Base-by-base conservation (phyloP, 1,140 invertebrate genomes). In the Gryllus bimaculatus region DNA sequence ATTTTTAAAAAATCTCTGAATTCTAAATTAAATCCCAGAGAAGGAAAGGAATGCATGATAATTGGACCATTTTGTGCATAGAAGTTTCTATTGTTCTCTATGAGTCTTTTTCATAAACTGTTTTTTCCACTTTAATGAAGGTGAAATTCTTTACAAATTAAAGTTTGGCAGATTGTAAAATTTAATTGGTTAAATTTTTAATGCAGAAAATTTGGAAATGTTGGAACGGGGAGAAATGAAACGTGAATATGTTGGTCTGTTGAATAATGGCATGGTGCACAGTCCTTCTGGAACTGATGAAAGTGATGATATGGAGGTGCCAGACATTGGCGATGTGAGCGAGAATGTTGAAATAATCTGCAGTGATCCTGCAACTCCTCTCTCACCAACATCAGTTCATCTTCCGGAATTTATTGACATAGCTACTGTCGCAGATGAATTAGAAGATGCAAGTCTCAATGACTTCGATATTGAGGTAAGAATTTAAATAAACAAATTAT, bases 161-260 rank as follows among this genome's bases (percentile, higher is more conserved):
- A n/a, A n/a, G n/a, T n/a, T n/a, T n/a, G n/a, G n/a, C n/a, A n/a
- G n/a, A n/a, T n/a, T n/a, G n/a, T n/a, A n/a, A 39, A 39, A 39
- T 39, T 39, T 39, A 39, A 39, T 39, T 39, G 1, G 26, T 39
- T 2, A 39, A 1, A 39, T 39, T 39, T 39, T 54, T 77, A 12
- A 54, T 86, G 21, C 85, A 90, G 94, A 95, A 82, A 91, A 93
- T 82, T 83, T 96, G 81, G 94, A 95, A 83, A 88, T 92, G 0
- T 83, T 96, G 15, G 94, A 96, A 85, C 88, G 93, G 6, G 94
- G 95, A 0, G 94, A 96, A 84, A 92, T 96, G 91, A 95, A 95
- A 82, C 93, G 87, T 81, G 87, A 87, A 49, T 86, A 85, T 82
- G 82, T 82, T 78, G 82, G 82, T 73, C 85, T 85, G 80, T 84